phyloP scores from a whole-genome alignment of 1,140 invertebrate genomes.

The Pachyrhynchus sulphureomaculatus region DNA sequence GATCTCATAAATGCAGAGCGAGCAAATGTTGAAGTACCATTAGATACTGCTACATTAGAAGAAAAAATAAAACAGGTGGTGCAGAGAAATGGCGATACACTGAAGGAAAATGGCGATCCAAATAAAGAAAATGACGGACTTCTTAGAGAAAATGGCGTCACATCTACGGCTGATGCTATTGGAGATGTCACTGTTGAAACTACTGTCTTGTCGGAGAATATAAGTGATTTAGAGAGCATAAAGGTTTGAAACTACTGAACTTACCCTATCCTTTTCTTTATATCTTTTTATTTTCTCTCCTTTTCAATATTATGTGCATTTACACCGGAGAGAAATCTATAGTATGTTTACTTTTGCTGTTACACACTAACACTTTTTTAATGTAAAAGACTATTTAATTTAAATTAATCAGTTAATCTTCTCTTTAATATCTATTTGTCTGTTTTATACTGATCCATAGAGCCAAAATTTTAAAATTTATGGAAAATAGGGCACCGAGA shows the following conservation, averaged over 20 bases:
- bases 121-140: constrained; percentile 24
- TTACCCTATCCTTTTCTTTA: background rate
- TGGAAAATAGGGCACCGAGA: too few relatives aligned
- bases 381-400: background rate
- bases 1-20: constrained; percentile 22
- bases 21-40: constrained; percentile 12
- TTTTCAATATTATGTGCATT: background rate
- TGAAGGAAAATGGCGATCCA: constrained; percentile 1
- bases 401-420: too few relatives aligned
- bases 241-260: constrained; percentile 38
- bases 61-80: constrained; percentile 10
- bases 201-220: constrained; percentile 15
- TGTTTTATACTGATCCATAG: too few relatives aligned
- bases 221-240: constrained; percentile 29
- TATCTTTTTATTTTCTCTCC: background rate
- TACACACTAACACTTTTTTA: too few relatives aligned
- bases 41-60: constrained; percentile 14
- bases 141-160: constrained; percentile 28
- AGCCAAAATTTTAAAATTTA: too few relatives aligned
- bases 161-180: constrained; percentile 4
- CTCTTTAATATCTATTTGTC: too few relatives aligned
- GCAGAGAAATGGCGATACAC: background rate
- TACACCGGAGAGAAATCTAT: background rate
- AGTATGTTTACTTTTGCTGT: constrained; percentile 6
- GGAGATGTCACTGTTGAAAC: constrained; percentile 25